A percentile compares a stretch with the other conserved stretches of the same genome.
Conservation (phyloP, 2,797 vertebrate species). For the Microctenopoma stevenorrisi region DNA sequence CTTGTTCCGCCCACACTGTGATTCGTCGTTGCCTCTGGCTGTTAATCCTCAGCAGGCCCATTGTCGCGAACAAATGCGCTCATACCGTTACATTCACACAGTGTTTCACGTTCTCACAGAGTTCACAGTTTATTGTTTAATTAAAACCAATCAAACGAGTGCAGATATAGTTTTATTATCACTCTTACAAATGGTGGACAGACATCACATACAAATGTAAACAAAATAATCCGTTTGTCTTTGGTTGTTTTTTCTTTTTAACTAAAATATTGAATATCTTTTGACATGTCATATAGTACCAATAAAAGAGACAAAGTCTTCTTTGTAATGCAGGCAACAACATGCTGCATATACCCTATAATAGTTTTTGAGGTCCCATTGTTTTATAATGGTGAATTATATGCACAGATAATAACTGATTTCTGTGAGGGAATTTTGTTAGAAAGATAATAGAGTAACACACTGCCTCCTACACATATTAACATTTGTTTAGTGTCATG, state of each 20-base stretch:
- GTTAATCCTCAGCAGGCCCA: constrained; percentile 27
- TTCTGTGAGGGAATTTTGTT: constrained; percentile 8
- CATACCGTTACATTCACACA: neutral
- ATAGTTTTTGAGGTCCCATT: constrained; percentile 14
- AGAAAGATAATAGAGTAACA: constrained; percentile 8
- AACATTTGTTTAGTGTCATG: constrained; percentile 10
- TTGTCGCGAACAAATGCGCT: neutral
- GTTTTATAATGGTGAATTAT: neutral
- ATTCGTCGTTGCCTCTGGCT: neutral
- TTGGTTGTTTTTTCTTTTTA: constrained; percentile 49
- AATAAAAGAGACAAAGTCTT: constrained; percentile 43
- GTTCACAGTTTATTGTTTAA: neutral
- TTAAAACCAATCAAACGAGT: neutral
- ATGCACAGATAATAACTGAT: constrained; percentile 19
- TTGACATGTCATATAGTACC: constrained; percentile 12
- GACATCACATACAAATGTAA: constrained; percentile 39
- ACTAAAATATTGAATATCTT: constrained; percentile 48
- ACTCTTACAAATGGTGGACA: constrained; percentile 31
- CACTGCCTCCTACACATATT: constrained; percentile 2
- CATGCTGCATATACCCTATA: neutral
- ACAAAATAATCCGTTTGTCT: constrained; percentile 50
- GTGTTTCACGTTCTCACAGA: neutral
- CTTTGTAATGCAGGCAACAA: constrained; percentile 9
- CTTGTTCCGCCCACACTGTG: constrained; percentile 14
- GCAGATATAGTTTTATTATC: constrained; percentile 56